Evolutionary conservation across 2,888 invertebrate genomes (phyloP).

Genomic region (Willowsia nigromaculata): DNA sequence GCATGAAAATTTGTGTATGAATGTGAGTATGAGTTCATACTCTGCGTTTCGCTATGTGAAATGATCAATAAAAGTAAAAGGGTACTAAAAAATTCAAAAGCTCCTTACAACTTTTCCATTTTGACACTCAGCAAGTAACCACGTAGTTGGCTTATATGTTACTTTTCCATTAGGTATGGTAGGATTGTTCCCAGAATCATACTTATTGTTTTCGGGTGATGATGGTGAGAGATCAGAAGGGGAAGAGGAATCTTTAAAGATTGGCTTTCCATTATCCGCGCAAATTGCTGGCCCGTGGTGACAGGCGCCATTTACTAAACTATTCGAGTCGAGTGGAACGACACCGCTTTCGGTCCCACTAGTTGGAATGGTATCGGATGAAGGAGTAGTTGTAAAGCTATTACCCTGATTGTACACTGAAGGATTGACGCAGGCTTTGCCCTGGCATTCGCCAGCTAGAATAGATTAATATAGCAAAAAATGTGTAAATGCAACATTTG

Average conservation of each 20-base stretch:
- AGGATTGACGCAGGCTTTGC: neutral
- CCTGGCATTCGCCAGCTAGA: slow-evolving; percentile 35
- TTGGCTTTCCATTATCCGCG: slow-evolving; percentile 19
- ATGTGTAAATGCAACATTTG: neutral
- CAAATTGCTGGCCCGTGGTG: neutral
- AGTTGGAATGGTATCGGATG: slow-evolving; percentile 1
- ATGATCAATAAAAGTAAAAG: slow-evolving; percentile 35
- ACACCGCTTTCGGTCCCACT: neutral
- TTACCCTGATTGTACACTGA: slow-evolving; percentile 52
- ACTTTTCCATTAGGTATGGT: slow-evolving; percentile 39
- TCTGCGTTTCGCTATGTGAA: neutral
- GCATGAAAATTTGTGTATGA: neutral
- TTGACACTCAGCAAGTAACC: slow-evolving; percentile 74
- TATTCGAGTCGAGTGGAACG: slow-evolving; percentile 1
- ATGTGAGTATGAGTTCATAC: neutral
- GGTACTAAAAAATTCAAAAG: neutral
- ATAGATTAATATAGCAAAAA: neutral
- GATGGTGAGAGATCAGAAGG: slow-evolving; percentile 29
- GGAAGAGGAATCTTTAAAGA: neutral
- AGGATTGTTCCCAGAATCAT: slow-evolving; percentile 17
- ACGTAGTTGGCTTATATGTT: slow-evolving; percentile 72
- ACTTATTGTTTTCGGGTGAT: slow-evolving; percentile 15
- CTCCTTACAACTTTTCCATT: slow-evolving; percentile 63
- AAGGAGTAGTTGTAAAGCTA: slow-evolving; percentile 5
- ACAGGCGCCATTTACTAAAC: slow-evolving; percentile 22